Conservation (phyloP, 2,888 invertebrate genomes). For the Parasteatoda lunata region DNA sequence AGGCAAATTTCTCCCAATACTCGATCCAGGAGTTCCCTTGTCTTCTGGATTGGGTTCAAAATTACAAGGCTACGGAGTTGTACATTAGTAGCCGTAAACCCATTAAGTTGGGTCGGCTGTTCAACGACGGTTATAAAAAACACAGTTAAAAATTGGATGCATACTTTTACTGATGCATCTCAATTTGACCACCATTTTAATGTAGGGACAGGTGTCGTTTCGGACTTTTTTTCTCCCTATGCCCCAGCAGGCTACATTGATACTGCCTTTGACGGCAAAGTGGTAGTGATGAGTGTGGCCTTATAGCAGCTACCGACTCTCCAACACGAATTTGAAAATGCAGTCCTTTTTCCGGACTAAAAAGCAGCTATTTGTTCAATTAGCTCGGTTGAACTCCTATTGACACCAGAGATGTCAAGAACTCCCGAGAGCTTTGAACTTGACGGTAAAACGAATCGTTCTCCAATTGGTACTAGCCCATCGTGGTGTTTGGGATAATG, state of each 20-base stretch:
- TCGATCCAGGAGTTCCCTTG: too few relatives aligned
- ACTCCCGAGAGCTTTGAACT: background rate
- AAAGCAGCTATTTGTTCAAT: background rate
- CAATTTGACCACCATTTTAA: background rate
- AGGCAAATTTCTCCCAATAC: too few relatives aligned
- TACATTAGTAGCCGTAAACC: too few relatives aligned
- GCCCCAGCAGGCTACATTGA: background rate
- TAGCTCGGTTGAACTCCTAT: background rate
- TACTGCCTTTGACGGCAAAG: background rate
- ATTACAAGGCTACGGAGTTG: too few relatives aligned
- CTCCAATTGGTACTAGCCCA: background rate
- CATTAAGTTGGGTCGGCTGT: too few relatives aligned
- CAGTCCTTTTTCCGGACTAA: background rate
- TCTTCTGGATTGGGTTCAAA: too few relatives aligned
- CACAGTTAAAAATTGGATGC: too few relatives aligned
- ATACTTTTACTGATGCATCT: background rate
- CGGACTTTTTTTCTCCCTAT: background rate
- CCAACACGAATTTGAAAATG: background rate
- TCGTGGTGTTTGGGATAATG: background rate
- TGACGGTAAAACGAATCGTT: background rate
- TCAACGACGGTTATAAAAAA: too few relatives aligned
- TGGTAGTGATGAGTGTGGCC: background rate
- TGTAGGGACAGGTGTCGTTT: background rate
- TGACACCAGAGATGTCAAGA: background rate
- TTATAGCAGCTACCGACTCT: background rate